Base-by-base conservation (phyloP, 2,888 invertebrate species). In the Sepiola atlantica region DNA sequence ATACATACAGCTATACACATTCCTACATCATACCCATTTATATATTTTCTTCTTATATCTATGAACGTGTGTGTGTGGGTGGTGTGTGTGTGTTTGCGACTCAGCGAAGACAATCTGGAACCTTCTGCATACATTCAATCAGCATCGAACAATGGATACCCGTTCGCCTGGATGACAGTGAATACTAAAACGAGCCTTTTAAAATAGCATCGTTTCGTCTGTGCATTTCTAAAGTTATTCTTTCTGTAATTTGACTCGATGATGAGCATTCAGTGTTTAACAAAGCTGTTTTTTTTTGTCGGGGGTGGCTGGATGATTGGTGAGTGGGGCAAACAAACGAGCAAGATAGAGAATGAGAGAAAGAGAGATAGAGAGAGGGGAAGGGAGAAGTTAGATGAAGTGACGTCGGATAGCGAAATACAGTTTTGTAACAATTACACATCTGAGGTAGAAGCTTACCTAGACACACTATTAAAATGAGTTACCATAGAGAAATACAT, bases 81-180 rank as follows among this genome's bases (percentile, higher is more conserved):
- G 8, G 45, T 2, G 45, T 45, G 8, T 45, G 45, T 45, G 45
- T 45, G 45, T 45, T 45, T 45, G 45, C 45, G 20, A 61, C 1
- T 61, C 61, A 61, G 8, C 10, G 16, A 77, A 77, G 77, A n/a
- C 32, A 77, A 77, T n/a, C n/a, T n/a, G 77, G 77, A 77, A 18
- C 18, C 32, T 77, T n/a, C 77, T 77, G 16, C n/a, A 77, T 32
- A n/a, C 32, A 77, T n/a, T n/a, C n/a, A 77, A 77, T 77, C n/a
- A 77, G n/a, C 18, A n/a, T 77, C 14, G 77, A 77, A 77, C n/a
- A 77, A 77, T 32, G 77, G 18, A 77, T 77, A 77, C n/a, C 77
- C n/a, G 77, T 77, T 77, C 77, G 77, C 77, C 77, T 77, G n/a
- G 77, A 12, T 77, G 77, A 77, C n/a, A 77, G n/a, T 77, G n/a